Evolutionary conservation across 2,113 vertebrate genomes (phyloP).

Genomic region (Zingel zingel): DNA sequence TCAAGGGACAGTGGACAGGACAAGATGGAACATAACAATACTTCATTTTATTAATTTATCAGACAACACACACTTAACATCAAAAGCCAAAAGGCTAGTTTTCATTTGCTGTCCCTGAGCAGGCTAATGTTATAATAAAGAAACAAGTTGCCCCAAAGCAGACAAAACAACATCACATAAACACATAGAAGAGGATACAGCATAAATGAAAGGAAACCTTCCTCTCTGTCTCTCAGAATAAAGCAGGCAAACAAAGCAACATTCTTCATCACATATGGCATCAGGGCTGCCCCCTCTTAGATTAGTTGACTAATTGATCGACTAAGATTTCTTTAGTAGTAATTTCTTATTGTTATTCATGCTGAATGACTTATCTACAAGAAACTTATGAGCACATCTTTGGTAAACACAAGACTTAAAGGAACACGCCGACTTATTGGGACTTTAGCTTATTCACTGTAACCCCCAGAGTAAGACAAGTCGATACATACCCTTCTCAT

Average conservation of each 20-base stretch:
- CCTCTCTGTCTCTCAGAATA: not conserved
- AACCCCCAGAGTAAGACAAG: too few species aligned
- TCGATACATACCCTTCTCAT: too few species aligned
- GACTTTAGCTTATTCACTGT: too few species aligned
- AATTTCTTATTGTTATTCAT: too few species aligned
- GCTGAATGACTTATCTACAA: too few species aligned
- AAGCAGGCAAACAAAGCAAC: not conserved
- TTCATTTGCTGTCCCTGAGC: not conserved
- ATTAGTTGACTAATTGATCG: too few species aligned
- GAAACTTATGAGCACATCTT: too few species aligned
- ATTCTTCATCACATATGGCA: not conserved
- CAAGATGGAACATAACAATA: not conserved
- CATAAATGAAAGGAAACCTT: not conserved
- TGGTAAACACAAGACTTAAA: too few species aligned
- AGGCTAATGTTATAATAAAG: not conserved
- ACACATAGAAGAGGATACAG: not conserved
- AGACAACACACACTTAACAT: not conserved
- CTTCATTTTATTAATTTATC: not conserved
- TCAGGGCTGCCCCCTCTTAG: too few species aligned
- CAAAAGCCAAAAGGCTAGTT: not conserved
- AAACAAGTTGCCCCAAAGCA: not conserved
- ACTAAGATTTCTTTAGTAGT: too few species aligned
- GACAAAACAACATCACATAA: not conserved
- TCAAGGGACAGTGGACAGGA: too few species aligned
- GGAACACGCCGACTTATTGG: too few species aligned